Evolutionary conservation across 2,797 vertebrate genomes (phyloP).

Genomic region (Sternarchorhynchus goeldii): DNA sequence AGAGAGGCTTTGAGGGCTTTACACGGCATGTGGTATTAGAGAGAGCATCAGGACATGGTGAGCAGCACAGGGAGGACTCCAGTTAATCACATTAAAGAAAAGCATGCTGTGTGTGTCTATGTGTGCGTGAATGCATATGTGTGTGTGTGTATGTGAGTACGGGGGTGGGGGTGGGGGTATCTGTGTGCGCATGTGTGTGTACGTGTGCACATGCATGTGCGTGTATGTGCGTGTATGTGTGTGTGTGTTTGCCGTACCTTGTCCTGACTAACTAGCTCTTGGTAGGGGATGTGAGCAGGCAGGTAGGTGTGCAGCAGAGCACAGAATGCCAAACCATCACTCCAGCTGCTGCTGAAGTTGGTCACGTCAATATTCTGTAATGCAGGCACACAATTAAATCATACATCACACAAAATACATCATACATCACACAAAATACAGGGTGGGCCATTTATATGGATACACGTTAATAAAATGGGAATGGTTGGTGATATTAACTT

Average conservation of each 20-base stretch:
- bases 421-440: no score
- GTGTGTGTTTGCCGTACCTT: conserved; percentile 74
- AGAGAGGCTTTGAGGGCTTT: conserved; percentile 25
- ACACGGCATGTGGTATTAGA: conserved; percentile 32
- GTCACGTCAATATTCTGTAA: conserved; percentile 85
- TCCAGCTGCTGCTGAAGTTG: conserved; percentile 96
- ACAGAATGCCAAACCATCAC: conserved; percentile 88
- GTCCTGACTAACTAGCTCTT: conserved; percentile 88
- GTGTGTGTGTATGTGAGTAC: neutral
- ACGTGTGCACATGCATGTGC: conserved; percentile 13
- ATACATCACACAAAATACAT: conserved; percentile 4
- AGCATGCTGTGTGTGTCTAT: neutral
- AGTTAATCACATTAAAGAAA: conserved; percentile 3
- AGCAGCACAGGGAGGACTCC: neutral
- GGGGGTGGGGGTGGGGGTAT: no score
- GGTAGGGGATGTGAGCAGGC: conserved; percentile 91
- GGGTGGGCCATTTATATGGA: no score
- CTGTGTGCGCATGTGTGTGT: neutral
- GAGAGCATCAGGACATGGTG: conserved; percentile 7
- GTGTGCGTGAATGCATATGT: conserved; percentile 10
- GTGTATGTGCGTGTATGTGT: neutral
- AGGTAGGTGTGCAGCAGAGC: conserved; percentile 89
- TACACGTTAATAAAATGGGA: no score
- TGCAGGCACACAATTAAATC: neutral
- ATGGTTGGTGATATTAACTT: no score